Conservation (phyloP, 2,797 vertebrate species). For the Enteromius paludinosus region DNA sequence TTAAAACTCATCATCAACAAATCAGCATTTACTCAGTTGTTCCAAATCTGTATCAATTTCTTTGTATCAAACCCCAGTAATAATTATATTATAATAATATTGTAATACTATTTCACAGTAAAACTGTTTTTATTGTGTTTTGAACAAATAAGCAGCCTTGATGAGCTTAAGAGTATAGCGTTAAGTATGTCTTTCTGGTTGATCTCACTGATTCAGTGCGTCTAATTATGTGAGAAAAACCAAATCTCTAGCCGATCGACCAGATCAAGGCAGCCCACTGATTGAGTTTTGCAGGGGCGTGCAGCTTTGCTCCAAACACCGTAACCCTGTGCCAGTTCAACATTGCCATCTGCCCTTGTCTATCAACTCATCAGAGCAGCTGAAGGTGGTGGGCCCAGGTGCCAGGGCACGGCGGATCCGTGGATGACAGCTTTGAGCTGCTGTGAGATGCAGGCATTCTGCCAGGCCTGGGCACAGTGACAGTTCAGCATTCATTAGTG, state of each 20-base stretch:
- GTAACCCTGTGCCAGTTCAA: slow-evolving; percentile 54
- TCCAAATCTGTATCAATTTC: too few species aligned
- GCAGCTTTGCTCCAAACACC: slow-evolving; percentile 48
- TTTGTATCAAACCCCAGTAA: too few species aligned
- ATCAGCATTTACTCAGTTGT: too few species aligned
- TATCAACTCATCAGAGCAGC: slow-evolving; percentile 74
- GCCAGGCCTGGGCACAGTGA: slow-evolving; percentile 61
- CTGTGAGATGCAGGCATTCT: slow-evolving; percentile 67
- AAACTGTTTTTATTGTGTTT: neutral
- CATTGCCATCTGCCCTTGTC: slow-evolving; percentile 74
- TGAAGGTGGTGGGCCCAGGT: slow-evolving; percentile 79
- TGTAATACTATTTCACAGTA: neutral
- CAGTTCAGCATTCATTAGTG: slow-evolving; percentile 60
- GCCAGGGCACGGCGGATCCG: slow-evolving; percentile 69
- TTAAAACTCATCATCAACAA: too few species aligned
- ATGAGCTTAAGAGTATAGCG: neutral
- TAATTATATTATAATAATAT: neutral
- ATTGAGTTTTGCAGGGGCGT: slow-evolving; percentile 53
- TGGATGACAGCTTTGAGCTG: slow-evolving; percentile 59
- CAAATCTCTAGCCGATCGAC: slow-evolving; percentile 14
- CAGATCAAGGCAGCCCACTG: slow-evolving; percentile 45
- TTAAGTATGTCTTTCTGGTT: slow-evolving; percentile 17
- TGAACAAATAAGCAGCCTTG: neutral
- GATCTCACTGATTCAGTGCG: neutral
- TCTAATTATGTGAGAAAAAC: slow-evolving; percentile 1